These are phyloP conservation scores for Hirudo medicinalis DNA, from an alignment of 1,140 invertebrate genomes.

Conservation along the genomic window DNA sequence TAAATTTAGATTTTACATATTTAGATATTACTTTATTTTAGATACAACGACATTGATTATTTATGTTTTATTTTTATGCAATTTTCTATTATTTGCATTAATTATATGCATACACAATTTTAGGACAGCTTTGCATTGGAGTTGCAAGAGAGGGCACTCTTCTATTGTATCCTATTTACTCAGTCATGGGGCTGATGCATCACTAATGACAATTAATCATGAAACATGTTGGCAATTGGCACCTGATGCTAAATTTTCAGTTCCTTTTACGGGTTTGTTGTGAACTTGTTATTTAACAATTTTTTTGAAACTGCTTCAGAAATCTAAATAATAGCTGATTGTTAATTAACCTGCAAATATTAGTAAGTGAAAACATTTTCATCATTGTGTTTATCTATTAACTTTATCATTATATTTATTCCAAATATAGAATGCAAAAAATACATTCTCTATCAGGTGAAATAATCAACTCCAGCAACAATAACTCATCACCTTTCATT, in stretches of 20 bases:
- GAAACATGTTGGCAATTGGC: conserved; percentile 9
- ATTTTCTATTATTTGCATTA: neutral
- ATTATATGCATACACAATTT: neutral
- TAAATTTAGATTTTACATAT: too few relatives aligned
- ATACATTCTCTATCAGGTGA: too few relatives aligned
- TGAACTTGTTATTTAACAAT: neutral
- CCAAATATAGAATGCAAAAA: too few relatives aligned
- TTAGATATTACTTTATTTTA: too few relatives aligned
- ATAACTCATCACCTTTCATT: neutral
- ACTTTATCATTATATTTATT: too few relatives aligned
- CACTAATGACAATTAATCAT: neutral
- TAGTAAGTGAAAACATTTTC: too few relatives aligned
- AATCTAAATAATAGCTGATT: too few relatives aligned
- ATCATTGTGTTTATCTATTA: too few relatives aligned
- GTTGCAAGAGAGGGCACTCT: neutral
- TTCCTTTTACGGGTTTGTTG: neutral
- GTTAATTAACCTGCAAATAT: too few relatives aligned
- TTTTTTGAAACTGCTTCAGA: too few relatives aligned
- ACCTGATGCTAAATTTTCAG: conserved; percentile 5
- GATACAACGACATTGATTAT: neutral
- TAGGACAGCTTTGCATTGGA: conserved; percentile 8
- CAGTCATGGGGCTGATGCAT: neutral
- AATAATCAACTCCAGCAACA: neutral
- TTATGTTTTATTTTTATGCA: neutral
- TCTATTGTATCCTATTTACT: conserved; percentile 4